Conservation (phyloP, 2,888 invertebrate species). For the Callimorpha dominula region DNA sequence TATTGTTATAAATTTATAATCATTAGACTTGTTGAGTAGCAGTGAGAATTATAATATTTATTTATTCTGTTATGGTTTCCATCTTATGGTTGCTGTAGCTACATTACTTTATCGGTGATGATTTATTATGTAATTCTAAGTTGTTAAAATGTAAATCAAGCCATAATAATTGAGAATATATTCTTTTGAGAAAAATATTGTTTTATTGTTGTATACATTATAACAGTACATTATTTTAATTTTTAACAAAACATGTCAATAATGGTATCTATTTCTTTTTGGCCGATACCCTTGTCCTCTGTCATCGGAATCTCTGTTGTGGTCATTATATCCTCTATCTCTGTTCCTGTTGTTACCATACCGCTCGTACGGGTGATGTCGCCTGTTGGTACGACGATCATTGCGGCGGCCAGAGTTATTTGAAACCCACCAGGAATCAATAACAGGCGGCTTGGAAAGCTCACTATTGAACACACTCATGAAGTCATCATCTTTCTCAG, state of each 20-base stretch:
- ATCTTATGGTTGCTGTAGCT: conserved; percentile 80
- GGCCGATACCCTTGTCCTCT: conserved; percentile 47
- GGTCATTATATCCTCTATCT: conserved; percentile 39
- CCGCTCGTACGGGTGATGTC: conserved; percentile 46
- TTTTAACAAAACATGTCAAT: conserved; percentile 23
- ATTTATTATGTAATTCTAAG: conserved; percentile 85
- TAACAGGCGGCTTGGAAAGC: conserved; percentile 84
- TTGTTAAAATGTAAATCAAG: conserved; percentile 87
- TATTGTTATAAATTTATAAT: conserved; percentile 84
- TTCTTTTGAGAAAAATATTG: conserved; percentile 79
- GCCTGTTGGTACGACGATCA: conserved; percentile 63
- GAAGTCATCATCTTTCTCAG: conserved; percentile 88
- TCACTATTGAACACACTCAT: conserved; percentile 79
- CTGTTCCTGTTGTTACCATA: conserved; percentile 54
- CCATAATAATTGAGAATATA: conserved; percentile 87
- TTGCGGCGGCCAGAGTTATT: conserved; percentile 66
- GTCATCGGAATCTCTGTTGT: conserved; percentile 39
- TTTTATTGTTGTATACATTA: conserved; percentile 42
- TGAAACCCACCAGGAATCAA: conserved; percentile 85
- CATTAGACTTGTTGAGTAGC: conserved; percentile 85
- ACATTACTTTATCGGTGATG: conserved; percentile 84
- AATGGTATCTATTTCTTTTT: conserved; percentile 56
- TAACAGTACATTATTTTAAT: not conserved
- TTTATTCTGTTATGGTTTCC: conserved; percentile 82
- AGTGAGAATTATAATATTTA: conserved; percentile 81